Evolutionary conservation across 2,797 vertebrate species (phyloP).

Genomic region (Propithecus perrieri): DNA sequence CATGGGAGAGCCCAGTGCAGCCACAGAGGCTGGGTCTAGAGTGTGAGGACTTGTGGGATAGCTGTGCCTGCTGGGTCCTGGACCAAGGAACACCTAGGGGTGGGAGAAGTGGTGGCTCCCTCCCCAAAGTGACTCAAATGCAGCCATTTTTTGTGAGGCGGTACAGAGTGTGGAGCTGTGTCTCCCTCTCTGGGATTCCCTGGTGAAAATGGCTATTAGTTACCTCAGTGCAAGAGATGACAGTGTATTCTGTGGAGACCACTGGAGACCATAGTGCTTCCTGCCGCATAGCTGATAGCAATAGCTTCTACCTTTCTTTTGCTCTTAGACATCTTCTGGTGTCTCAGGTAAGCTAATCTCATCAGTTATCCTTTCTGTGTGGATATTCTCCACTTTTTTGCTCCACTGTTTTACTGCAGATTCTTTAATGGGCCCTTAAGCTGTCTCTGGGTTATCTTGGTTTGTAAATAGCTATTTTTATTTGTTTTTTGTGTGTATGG

Average conservation of each 20-base stretch:
- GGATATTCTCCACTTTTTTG: background rate
- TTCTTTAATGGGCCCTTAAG: background rate
- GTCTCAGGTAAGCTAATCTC: background rate
- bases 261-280: background rate
- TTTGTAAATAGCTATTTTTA: background rate
- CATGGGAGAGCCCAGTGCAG: background rate
- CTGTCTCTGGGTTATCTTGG: background rate
- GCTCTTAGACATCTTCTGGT: background rate
- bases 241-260: background rate
- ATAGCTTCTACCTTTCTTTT: background rate
- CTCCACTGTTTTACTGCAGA: background rate
- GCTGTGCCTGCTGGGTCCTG: background rate
- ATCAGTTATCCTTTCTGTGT: background rate
- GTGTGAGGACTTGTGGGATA: background rate
- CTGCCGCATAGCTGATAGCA: background rate
- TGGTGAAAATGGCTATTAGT: background rate
- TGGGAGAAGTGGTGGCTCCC: background rate
- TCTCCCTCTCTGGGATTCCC: background rate
- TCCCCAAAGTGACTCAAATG: background rate
- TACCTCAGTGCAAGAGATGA: background rate
- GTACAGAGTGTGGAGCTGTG: background rate
- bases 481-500: background rate
- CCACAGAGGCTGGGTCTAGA: background rate
- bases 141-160: background rate
- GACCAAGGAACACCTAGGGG: background rate